These are phyloP conservation scores for Clarias laeviceps DNA, from an alignment of 2,797 vertebrate species.

Conservation along the genomic window DNA sequence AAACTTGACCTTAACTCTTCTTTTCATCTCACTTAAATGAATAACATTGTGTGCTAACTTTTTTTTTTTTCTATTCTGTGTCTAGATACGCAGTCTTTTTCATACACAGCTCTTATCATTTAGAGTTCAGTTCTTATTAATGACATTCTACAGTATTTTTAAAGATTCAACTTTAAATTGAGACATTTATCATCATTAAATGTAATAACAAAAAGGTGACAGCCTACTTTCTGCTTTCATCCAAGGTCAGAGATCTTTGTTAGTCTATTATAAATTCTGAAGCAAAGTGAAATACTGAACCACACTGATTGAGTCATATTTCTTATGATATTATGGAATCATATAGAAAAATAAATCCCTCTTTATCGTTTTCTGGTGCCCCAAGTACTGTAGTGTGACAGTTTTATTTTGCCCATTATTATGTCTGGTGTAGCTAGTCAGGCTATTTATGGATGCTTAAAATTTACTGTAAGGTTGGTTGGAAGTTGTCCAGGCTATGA, in stretches of 20 bases:
- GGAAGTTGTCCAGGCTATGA: neutral
- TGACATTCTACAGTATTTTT: neutral
- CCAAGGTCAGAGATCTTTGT: neutral
- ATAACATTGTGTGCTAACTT: constrained; percentile 14
- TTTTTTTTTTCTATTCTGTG: constrained; percentile 32
- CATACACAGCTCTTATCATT: neutral
- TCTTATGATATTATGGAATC: constrained; percentile 38
- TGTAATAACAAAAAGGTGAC: neutral
- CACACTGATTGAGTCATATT: constrained; percentile 26
- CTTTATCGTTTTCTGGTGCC: neutral
- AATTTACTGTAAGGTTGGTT: neutral
- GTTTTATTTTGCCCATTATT: constrained; percentile 28
- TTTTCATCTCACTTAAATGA: constrained; percentile 19
- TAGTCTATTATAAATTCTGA: neutral
- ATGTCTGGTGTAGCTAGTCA: neutral
- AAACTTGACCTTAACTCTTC: constrained; percentile 18
- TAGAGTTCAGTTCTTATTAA: neutral
- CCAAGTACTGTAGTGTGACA: constrained; percentile 17
- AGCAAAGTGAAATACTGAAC: constrained; percentile 32
- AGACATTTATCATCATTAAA: constrained; percentile 4
- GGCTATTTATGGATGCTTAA: constrained; percentile 1
- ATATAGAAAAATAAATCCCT: constrained; percentile 30
- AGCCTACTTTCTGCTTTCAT: constrained; percentile 6
- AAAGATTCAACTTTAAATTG: constrained; percentile 6
- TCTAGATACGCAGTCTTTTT: neutral